These are phyloP conservation scores for Bothrops jararaca DNA, from an alignment of 2,113 vertebrate species.

Conservation along the genomic window DNA sequence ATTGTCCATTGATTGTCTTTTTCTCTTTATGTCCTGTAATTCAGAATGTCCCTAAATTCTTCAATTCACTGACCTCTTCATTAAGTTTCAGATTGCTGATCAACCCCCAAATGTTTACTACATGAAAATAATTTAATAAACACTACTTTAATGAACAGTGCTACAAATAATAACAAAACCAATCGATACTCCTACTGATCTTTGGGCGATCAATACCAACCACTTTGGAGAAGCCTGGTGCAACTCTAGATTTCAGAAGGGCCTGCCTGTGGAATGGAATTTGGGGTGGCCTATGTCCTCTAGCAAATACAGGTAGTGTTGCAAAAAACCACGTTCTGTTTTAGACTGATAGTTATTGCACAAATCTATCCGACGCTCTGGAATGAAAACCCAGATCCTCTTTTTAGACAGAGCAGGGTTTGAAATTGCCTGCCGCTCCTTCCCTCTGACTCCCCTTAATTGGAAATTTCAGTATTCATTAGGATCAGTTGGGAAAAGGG, in stretches of 20 bases:
- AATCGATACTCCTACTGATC: not conserved
- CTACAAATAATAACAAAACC: not conserved
- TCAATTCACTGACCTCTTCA: not conserved
- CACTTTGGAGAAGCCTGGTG: not conserved
- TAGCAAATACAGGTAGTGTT: not conserved
- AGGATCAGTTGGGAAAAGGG: slow-evolving; percentile 6
- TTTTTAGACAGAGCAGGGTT: slow-evolving; percentile 14
- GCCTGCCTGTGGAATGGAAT: not conserved
- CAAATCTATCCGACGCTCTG: slow-evolving; percentile 29
- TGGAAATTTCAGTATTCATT: slow-evolving; percentile 18
- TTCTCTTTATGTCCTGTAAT: not conserved
- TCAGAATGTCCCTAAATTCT: not conserved
- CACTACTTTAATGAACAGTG: not conserved
- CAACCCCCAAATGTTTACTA: not conserved
- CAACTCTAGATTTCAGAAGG: not conserved
- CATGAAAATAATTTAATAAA: not conserved
- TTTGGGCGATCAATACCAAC: not conserved
- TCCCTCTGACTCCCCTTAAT: not conserved
- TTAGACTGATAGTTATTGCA: not conserved
- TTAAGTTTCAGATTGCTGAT: not conserved
- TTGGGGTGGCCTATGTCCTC: not conserved
- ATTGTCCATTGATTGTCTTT: not conserved
- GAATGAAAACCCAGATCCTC: slow-evolving; percentile 5
- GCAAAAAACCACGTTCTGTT: not conserved
- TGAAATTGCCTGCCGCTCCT: not conserved